These are phyloP conservation scores for Oostethus manadensis DNA, from an alignment of 2,113 vertebrate species.

Conservation along the genomic window DNA sequence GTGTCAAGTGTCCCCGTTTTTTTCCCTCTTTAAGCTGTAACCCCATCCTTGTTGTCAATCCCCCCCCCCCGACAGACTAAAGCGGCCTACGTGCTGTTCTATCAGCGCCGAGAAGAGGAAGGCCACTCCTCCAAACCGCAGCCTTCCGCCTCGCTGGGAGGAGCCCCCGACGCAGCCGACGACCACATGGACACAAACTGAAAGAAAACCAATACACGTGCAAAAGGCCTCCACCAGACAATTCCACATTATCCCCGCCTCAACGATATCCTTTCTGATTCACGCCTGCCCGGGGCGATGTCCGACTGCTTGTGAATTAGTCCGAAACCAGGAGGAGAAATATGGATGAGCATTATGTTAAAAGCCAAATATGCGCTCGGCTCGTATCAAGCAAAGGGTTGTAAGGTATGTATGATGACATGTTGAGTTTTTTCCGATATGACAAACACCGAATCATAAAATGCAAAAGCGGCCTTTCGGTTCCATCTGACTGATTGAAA, in stretches of 20 bases:
- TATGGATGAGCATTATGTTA: conserved; percentile 54
- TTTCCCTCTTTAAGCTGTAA: conserved; percentile 37
- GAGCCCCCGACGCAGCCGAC: conserved; percentile 67
- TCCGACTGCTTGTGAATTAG: conserved; percentile 16
- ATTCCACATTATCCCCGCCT: conserved; percentile 45
- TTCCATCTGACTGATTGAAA: conserved; percentile 49
- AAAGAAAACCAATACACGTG: conserved; percentile 53
- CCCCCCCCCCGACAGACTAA: conserved; percentile 77
- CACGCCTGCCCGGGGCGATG: conserved; percentile 50
- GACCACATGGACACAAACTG: conserved; percentile 97
- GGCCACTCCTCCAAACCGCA: conserved; percentile 56
- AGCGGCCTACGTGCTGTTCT: conserved; percentile 93
- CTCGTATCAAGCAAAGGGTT: conserved; percentile 70
- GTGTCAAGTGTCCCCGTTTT: conserved; percentile 30
- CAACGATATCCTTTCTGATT: conserved; percentile 54
- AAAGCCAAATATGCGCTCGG: conserved; percentile 67
- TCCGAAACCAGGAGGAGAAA: not conserved
- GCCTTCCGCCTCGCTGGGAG: conserved; percentile 66
- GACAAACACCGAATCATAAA: too few species aligned
- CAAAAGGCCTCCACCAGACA: conserved; percentile 48
- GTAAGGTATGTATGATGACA: conserved; percentile 47
- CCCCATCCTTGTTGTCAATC: conserved; percentile 3
- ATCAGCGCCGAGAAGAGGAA: conserved; percentile 83
- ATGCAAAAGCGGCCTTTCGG: conserved; percentile 63
- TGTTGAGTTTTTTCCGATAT: too few species aligned